Percentiles rank a stretch among this genome's conserved stretches.
phyloP scores from a whole-genome alignment of 2,113 vertebrate species.

The Nibea coibor region DNA sequence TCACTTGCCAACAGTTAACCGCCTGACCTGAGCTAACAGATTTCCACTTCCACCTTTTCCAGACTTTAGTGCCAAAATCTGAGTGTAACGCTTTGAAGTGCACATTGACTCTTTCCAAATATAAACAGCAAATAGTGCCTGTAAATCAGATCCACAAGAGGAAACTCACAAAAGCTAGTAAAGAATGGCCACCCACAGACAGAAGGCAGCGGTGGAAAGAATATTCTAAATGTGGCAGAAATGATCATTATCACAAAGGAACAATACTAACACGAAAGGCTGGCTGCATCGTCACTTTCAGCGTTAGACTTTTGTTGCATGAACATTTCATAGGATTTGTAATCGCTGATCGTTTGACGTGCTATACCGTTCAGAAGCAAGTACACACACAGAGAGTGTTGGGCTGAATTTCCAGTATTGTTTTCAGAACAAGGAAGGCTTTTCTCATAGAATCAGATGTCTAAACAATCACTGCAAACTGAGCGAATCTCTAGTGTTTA shows the following conservation, averaged over 20 bases:
- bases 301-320: not conserved
- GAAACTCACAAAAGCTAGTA: not conserved
- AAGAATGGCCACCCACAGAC: constrained; percentile 18
- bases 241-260: not conserved
- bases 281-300: not conserved
- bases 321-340: not conserved
- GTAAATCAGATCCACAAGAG: constrained; percentile 6
- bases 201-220: not conserved
- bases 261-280: not conserved
- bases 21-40: constrained; percentile 26
- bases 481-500: no score
- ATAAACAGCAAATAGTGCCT: constrained; percentile 10
- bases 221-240: not conserved
- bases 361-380: not conserved
- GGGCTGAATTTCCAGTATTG: not conserved
- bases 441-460: no score
- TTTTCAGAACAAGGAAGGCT: not conserved
- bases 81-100: constrained; percentile 18
- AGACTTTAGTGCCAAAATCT: constrained; percentile 38
- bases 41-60: constrained; percentile 41
- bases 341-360: not conserved
- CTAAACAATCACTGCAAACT: not conserved
- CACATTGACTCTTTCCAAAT: constrained; percentile 22
- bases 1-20: constrained; percentile 35
- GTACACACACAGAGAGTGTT: not conserved